A percentile compares a stretch with the other conserved stretches of the same genome.
These are phyloP conservation scores for Rhinoptilus africanus DNA, from an alignment of 2,113 vertebrate species.

Conservation along the genomic window DNA sequence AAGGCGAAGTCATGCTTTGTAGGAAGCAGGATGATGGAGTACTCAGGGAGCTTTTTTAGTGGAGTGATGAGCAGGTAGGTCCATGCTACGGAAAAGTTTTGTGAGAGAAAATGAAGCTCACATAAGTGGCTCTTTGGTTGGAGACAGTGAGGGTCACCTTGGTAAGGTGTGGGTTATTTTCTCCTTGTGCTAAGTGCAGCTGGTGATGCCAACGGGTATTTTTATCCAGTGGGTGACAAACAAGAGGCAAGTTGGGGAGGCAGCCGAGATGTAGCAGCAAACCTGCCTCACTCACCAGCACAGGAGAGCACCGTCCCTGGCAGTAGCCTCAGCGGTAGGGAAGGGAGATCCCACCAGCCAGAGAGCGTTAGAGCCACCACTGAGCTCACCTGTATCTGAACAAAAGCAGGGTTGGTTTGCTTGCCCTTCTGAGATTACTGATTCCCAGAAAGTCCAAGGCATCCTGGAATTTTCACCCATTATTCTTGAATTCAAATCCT, in stretches of 20 bases:
- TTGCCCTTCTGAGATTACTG: background rate
- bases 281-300: background rate
- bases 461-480: background rate
- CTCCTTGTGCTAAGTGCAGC: background rate
- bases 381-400: background rate
- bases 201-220: background rate
- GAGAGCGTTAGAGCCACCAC: background rate
- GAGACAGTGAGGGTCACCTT: background rate
- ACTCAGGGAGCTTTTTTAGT: background rate
- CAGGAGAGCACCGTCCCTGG: background rate
- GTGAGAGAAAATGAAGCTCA: background rate
- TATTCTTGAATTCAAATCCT: background rate
- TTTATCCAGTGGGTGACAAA: background rate
- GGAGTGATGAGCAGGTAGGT: background rate
- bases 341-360: background rate
- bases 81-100: background rate
- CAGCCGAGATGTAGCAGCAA: background rate
- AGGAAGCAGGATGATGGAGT: background rate
- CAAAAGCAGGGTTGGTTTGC: background rate
- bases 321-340: background rate
- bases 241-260: background rate
- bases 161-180: background rate
- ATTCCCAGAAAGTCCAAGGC: background rate
- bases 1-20: slow-evolving; percentile 15
- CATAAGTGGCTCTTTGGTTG: background rate